phyloP scores from a whole-genome alignment of 1,140 invertebrate genomes.

The Ephestia elutella region DNA sequence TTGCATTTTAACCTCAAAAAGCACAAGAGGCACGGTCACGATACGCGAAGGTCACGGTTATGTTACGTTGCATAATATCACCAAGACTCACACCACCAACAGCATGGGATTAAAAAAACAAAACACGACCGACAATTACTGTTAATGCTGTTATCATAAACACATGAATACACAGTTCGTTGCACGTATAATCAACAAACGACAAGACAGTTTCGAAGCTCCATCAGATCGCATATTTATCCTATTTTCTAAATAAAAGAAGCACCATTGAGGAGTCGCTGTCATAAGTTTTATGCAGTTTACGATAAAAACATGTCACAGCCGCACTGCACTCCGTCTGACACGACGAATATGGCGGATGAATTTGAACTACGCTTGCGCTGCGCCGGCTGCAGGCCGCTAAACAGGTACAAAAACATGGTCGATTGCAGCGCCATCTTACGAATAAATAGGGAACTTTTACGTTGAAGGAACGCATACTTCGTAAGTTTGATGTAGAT shows the following conservation, averaged over 20 bases:
- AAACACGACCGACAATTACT: conserved; percentile 63
- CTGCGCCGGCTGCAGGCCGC: conserved; percentile 41
- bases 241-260: conserved; percentile 40
- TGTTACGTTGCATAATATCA: conserved; percentile 69
- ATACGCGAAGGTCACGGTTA: conserved; percentile 66
- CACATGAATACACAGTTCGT: conserved; percentile 70
- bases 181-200: conserved; percentile 65
- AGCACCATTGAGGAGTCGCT: conserved; percentile 55
- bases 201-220: conserved; percentile 51
- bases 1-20: conserved; percentile 73
- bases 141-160: conserved; percentile 72
- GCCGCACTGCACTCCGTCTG: conserved; percentile 67
- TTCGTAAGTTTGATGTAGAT: not conserved
- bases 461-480: not conserved
- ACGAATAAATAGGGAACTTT: conserved; percentile 11
- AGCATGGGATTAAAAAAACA: conserved; percentile 55
- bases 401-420: conserved; percentile 49
- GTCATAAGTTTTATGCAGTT: conserved; percentile 61
- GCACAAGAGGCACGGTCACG: conserved; percentile 59
- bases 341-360: conserved; percentile 72
- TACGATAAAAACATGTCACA: conserved; percentile 70
- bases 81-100: conserved; percentile 51
- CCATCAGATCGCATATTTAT: conserved; percentile 59
- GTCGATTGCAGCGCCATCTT: conserved; percentile 35
- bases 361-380: conserved; percentile 71